These are phyloP conservation scores for Uloborus diversus DNA, from an alignment of 1,140 invertebrate genomes.

Conservation along the genomic window DNA sequence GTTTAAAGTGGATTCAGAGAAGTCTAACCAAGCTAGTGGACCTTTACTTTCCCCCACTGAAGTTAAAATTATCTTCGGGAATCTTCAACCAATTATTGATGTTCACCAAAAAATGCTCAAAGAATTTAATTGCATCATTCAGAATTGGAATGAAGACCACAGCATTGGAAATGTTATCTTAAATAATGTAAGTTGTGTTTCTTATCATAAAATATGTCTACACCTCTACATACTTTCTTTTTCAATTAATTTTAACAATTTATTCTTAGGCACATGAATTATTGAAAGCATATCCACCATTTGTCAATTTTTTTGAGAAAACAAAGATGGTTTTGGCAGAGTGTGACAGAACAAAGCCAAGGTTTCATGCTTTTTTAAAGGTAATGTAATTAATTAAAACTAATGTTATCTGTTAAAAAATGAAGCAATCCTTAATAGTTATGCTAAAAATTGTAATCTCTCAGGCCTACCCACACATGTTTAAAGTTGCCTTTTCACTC, in stretches of 20 bases:
- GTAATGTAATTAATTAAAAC: slow-evolving; percentile 68
- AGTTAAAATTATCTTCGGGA: slow-evolving; percentile 95
- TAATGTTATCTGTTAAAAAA: no score
- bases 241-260: slow-evolving; percentile 56
- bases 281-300: slow-evolving; percentile 94
- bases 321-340: slow-evolving; percentile 90
- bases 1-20: slow-evolving; percentile 92
- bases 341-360: slow-evolving; percentile 89
- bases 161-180: slow-evolving; percentile 88
- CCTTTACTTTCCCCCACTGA: slow-evolving; percentile 89
- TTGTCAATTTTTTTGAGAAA: slow-evolving; percentile 97
- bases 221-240: not conserved
- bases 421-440: no score
- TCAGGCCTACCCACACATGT: no score
- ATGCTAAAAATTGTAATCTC: no score
- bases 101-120: slow-evolving; percentile 87
- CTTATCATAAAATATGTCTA: not conserved
- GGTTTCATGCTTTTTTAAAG: slow-evolving; percentile 98
- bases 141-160: slow-evolving; percentile 83
- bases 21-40: slow-evolving; percentile 78
- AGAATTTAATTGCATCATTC: slow-evolving; percentile 74
- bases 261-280: slow-evolving; percentile 69
- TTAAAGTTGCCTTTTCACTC: no score
- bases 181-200: slow-evolving; percentile 72
- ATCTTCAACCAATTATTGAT: slow-evolving; percentile 92